Percentiles rank a stretch among this genome's conserved stretches.
Evolutionary conservation across 2,113 vertebrate genomes (phyloP).

Genomic region (Chaetodon trifascialis): DNA sequence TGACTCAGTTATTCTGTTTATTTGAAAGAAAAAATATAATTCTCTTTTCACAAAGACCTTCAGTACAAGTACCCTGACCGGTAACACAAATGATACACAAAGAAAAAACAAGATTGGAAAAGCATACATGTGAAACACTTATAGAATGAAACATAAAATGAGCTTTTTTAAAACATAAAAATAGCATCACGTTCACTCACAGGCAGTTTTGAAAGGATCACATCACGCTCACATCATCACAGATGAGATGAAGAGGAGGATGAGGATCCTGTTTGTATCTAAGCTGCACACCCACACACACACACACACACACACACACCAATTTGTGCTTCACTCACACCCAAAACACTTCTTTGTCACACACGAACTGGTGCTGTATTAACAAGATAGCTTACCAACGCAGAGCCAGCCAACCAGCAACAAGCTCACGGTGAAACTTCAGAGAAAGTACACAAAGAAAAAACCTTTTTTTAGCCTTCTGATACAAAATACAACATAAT

Average conservation of each 20-base stretch:
- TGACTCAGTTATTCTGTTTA: slow-evolving; percentile 56
- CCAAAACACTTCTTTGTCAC: slow-evolving; percentile 37
- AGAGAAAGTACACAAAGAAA: slow-evolving; percentile 48
- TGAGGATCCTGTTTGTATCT: slow-evolving; percentile 10
- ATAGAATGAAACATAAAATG: slow-evolving; percentile 42
- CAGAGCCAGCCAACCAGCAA: slow-evolving; percentile 81
- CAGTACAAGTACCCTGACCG: slow-evolving; percentile 69
- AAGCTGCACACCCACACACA: slow-evolving; percentile 12
- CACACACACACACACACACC: background rate
- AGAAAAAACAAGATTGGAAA: slow-evolving; percentile 9
- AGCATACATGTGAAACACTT: slow-evolving; percentile 49
- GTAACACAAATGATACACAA: slow-evolving; percentile 63
- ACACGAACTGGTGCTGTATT: slow-evolving; percentile 51
- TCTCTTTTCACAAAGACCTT: slow-evolving; percentile 75
- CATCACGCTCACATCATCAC: slow-evolving; percentile 27
- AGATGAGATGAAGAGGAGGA: slow-evolving; percentile 29
- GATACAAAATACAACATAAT: slow-evolving; percentile 75
- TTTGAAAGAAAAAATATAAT: slow-evolving; percentile 74
- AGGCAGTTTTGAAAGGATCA: slow-evolving; percentile 38
- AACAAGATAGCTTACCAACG: slow-evolving; percentile 61
- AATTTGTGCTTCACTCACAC: slow-evolving; percentile 44
- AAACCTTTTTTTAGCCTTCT: slow-evolving; percentile 33
- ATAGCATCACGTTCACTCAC: slow-evolving; percentile 38
- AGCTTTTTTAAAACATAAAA: slow-evolving; percentile 44
- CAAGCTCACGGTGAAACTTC: slow-evolving; percentile 67